Conservation (phyloP, 2,888 invertebrate species). For the Lasioglossum calceatum region DNA sequence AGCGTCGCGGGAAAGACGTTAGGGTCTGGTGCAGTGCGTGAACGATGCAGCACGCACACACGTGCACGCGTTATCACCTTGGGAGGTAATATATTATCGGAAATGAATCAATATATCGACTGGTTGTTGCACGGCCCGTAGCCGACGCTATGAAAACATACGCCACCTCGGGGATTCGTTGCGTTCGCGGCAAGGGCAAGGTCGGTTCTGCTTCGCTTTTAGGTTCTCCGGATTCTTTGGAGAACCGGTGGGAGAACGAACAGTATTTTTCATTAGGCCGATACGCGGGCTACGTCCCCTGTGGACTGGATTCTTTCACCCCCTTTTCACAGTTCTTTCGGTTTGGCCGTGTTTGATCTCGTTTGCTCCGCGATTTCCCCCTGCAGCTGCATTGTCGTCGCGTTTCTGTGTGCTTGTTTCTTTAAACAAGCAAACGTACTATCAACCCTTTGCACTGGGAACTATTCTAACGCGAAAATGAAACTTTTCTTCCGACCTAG, state of each 20-base stretch:
- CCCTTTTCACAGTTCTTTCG: background rate
- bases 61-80: constrained; percentile 56
- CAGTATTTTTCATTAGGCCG: background rate
- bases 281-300: background rate
- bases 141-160: constrained; percentile 51
- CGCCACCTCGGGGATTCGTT: constrained; percentile 57
- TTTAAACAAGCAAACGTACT: too few species aligned
- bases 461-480: too few species aligned
- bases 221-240: background rate
- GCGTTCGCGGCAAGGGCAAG: constrained; percentile 67
- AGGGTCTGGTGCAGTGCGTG: constrained; percentile 2
- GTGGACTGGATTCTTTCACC: background rate
- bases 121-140: constrained; percentile 58
- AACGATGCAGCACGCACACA: background rate
- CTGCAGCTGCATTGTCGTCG: background rate
- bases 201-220: constrained; percentile 49
- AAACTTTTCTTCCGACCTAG: too few species aligned
- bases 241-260: background rate
- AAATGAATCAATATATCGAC: constrained; percentile 72
- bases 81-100: constrained; percentile 69
- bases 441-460: too few species aligned
- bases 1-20: background rate
- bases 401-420: background rate
- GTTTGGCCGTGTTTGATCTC: background rate
- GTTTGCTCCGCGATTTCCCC: background rate